Base-by-base conservation (phyloP, 1,140 invertebrate species). In the Goniozus legneri region DNA sequence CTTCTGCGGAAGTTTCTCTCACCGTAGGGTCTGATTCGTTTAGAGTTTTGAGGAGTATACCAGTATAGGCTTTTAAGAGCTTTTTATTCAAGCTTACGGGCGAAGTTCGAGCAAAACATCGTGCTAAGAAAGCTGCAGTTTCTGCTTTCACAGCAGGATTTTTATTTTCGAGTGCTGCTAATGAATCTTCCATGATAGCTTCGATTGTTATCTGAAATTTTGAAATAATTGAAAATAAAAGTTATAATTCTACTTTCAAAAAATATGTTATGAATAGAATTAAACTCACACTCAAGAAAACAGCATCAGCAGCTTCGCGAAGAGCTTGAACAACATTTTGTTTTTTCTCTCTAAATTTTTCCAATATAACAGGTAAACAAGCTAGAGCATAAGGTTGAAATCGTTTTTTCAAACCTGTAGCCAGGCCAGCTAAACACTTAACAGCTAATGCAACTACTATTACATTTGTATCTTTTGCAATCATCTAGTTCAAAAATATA, bases 301-400 rank as follows among this genome's bases (percentile, higher is more conserved):
- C 84, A 7, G 91, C 91, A 78, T 99, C 96, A 22, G 92, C 87
- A n/a, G 92, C 90, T 54, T 98, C 95, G 27, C 91, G 76, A 13
- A 98, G 75, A 1, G 87, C 84, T 22, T 79, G 64, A 0, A 98
- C 92, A 36, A 97, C 94, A 69, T 85, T 92, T 27, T 84, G 79
- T 65, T 99, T 99, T 77, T 97, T 98, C 72, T 99, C 97, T 65
- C 95, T 96, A 64, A 99, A 98, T 77, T 98, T 98, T 60, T 97
- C 94, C 7, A 98, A 70, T 16, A 95, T 79, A 0, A 85, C 82
- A 1, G 89, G 81, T 7, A 97, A 77, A 62, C 89, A 88, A 20
- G 85, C 80, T n/a, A 78, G 63, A 0, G 93, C 87, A 77, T 97
- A 96, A 0, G 85, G 82, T 8, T 83, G 78, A 73, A 98, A 99